Base-by-base conservation (phyloP, 1,140 invertebrate species). In the Lasioglossum albipes region DNA sequence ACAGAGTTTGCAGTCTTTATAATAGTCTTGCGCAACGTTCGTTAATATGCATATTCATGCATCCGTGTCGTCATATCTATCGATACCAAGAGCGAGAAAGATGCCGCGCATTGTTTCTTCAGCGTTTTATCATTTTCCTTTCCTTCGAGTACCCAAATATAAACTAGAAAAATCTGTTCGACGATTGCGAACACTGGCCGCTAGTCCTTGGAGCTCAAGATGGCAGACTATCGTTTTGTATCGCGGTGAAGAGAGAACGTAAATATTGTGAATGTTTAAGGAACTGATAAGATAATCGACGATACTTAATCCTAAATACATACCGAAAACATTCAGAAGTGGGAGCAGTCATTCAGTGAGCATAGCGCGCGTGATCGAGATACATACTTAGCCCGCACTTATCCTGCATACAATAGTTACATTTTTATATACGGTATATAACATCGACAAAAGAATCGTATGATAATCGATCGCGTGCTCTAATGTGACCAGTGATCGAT, bases 251-350 rank as follows among this genome's bases (percentile, higher is more conserved):
- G 36, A 18, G 0, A 27, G 4, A 18, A 2, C 2, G 27, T 7
- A 20, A 45, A 41, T 54, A 42, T 20, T 27, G 36, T 2, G n/a
- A 45, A 57, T 59, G 54, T 42, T 64, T 42, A 31, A 18, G 18
- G 3, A 0, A 2, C 45, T 20, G 79, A 81, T 81, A 81, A 81
- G 79, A 76, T 75, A 75, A 59, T 10, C 2, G 6, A n/a, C 13
- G 54, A 68, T 67, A 18, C 7, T 27, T 10, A 64, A 5, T 62
- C n/a, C 18, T n/a, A 59, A 20, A 59, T n/a, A 42, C 18, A 69
- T 69, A 36, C 36, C 9, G 22, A n/a, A 62, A 12, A 54, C 45
- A 2, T 4, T 0, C 62, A 52, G 52, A 52, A 10, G 9, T 16
- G 13, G 41, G 20, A 41, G 9, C 10, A 52, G 31, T 16, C 16